These are phyloP conservation scores for Lycocerus yunnanus DNA, from an alignment of 2,888 invertebrate genomes.

Conservation along the genomic window DNA sequence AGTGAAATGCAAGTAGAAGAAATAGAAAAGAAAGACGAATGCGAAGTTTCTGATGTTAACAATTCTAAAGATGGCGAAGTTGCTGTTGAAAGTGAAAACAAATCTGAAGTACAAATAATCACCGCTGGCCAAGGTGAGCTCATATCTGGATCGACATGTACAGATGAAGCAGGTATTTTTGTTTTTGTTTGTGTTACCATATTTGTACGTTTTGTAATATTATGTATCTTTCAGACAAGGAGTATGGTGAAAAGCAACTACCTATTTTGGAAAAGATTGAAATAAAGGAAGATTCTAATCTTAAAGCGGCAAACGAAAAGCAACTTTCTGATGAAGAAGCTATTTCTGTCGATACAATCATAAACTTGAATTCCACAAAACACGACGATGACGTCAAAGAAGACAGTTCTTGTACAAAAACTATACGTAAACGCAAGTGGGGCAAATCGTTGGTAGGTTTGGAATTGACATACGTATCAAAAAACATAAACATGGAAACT, in stretches of 20 bases:
- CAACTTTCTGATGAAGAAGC: constrained; percentile 5
- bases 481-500: constrained; percentile 42
- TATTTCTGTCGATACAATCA: constrained; percentile 1
- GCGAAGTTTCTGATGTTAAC: constrained; percentile 43
- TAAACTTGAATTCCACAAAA: neutral
- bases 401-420: neutral
- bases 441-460: constrained; percentile 28
- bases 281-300: neutral
- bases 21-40: constrained; percentile 56
- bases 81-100: constrained; percentile 24
- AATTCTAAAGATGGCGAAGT: constrained; percentile 37
- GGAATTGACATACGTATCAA: constrained; percentile 18
- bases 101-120: constrained; percentile 21
- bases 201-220: neutral
- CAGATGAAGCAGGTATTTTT: constrained; percentile 14
- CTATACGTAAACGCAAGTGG: constrained; percentile 27
- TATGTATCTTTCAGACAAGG: neutral
- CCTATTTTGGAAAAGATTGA: neutral
- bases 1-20: constrained; percentile 53
- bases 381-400: neutral
- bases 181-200: neutral
- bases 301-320: neutral
- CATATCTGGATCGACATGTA: neutral
- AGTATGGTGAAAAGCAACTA: neutral
- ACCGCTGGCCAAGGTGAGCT: neutral